Evolutionary conservation across 2,113 vertebrate species (phyloP).

Genomic region (Tupaia tana): DNA sequence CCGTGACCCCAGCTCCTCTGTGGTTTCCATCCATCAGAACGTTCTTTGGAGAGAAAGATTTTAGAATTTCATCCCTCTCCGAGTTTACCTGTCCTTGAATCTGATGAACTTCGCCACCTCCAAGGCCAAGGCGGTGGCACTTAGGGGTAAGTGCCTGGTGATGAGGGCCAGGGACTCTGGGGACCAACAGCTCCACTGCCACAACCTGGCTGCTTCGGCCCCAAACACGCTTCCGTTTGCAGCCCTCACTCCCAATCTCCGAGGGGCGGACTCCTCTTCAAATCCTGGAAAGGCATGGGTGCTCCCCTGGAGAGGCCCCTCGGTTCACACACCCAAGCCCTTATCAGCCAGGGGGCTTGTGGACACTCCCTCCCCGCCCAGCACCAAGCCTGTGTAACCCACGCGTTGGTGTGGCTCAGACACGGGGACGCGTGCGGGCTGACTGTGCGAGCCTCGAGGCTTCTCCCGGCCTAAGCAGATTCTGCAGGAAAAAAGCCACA

Average conservation of each 20-base stretch:
- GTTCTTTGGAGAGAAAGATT: conserved; percentile 73
- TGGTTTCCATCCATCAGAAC: conserved; percentile 81
- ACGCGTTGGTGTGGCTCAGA: background rate
- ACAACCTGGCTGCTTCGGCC: background rate
- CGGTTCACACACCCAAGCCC: background rate
- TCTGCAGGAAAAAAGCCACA: background rate
- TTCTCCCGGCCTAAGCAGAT: background rate
- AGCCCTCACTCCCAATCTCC: conserved; percentile 33
- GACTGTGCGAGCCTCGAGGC: background rate
- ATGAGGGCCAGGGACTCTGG: no score
- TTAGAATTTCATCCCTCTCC: conserved; percentile 73
- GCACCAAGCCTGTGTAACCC: no score
- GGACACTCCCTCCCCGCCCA: background rate
- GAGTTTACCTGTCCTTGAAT: conserved; percentile 59
- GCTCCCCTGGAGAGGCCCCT: no score
- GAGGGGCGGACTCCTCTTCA: background rate
- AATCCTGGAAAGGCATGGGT: no score
- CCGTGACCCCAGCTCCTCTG: conserved; percentile 79
- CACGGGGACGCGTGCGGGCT: background rate
- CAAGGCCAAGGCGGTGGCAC: conserved; percentile 13
- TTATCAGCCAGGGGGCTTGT: background rate
- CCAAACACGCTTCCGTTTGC: background rate
- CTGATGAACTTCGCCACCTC: conserved; percentile 73
- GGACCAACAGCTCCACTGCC: background rate
- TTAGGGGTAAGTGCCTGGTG: no score